phyloP scores from a whole-genome alignment of 2,888 invertebrate genomes.

The Thera obeliscata region DNA sequence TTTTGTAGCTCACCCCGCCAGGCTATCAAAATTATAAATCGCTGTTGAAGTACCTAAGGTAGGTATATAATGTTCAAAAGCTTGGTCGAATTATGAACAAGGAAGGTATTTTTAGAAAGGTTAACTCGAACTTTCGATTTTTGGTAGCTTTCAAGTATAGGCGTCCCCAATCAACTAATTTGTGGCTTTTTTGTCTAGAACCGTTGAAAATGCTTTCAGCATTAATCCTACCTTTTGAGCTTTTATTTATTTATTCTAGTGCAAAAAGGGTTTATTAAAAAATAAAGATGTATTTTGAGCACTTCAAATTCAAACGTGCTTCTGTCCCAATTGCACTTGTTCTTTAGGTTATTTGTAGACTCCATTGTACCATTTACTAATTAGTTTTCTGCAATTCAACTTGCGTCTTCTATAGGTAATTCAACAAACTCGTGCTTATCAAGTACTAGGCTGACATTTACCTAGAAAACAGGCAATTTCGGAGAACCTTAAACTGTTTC shows the following conservation, averaged over 20 bases:
- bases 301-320: no score
- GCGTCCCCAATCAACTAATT: no score
- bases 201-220: no score
- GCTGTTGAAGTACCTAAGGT: constrained; percentile 2
- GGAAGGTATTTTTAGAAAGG: constrained; percentile 12
- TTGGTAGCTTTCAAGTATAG: not conserved
- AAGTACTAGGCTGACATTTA: not conserved
- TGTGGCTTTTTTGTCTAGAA: no score
- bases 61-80: constrained; percentile 15
- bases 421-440: not conserved
- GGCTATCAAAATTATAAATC: constrained; percentile 42
- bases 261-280: no score
- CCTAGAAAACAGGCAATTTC: not conserved
- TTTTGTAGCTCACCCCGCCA: constrained; percentile 35
- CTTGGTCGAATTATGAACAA: constrained; percentile 4
- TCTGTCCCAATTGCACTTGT: no score
- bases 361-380: not conserved
- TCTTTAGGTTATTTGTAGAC: no score
- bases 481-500: no score
- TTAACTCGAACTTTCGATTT: not conserved
- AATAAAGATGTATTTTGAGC: no score
- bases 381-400: not conserved
- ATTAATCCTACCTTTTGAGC: no score
- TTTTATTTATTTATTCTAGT: no score
- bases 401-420: not conserved